A percentile compares a stretch with the other conserved stretches of the same genome.
Conservation (phyloP, 2,888 invertebrate genomes). For the Pseudanteris insignis region DNA sequence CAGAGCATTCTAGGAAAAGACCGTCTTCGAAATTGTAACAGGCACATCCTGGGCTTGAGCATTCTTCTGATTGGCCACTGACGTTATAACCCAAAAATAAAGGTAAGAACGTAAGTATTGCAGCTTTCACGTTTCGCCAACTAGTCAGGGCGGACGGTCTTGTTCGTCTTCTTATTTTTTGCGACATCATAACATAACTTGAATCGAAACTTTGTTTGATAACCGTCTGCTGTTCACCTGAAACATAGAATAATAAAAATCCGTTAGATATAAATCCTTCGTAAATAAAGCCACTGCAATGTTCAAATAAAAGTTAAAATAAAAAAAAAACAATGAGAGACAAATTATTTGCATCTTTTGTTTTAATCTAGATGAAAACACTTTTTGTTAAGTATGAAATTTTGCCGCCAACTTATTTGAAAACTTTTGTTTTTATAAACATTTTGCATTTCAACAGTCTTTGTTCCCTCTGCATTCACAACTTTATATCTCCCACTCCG, state of each 20-base stretch:
- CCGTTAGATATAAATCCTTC: too few species aligned
- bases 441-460: conserved; percentile 17
- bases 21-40: conserved; percentile 94
- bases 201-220: conserved; percentile 15
- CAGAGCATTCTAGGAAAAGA: conserved; percentile 87
- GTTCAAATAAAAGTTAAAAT: too few species aligned
- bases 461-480: conserved; percentile 21
- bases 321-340: too few species aligned
- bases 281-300: too few species aligned
- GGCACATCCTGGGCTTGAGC: conserved; percentile 77
- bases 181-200: conserved; percentile 58
- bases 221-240: conserved; percentile 36
- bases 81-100: conserved; percentile 44
- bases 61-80: conserved; percentile 56
- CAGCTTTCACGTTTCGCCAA: conserved; percentile 45
- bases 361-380: background rate
- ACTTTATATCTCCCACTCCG: conserved; percentile 27
- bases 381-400: conserved; percentile 16
- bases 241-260: conserved; percentile 37
- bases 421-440: conserved; percentile 16
- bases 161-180: conserved; percentile 48
- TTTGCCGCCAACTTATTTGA: conserved; percentile 14
- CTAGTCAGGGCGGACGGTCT: background rate
- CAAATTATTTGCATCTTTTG: conserved; percentile 8
- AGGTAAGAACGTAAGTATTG: conserved; percentile 49